Percentiles rank a stretch among this genome's conserved stretches.
phyloP scores from a whole-genome alignment of 2,113 vertebrate genomes.

The Microcebus lehilahytsara region DNA sequence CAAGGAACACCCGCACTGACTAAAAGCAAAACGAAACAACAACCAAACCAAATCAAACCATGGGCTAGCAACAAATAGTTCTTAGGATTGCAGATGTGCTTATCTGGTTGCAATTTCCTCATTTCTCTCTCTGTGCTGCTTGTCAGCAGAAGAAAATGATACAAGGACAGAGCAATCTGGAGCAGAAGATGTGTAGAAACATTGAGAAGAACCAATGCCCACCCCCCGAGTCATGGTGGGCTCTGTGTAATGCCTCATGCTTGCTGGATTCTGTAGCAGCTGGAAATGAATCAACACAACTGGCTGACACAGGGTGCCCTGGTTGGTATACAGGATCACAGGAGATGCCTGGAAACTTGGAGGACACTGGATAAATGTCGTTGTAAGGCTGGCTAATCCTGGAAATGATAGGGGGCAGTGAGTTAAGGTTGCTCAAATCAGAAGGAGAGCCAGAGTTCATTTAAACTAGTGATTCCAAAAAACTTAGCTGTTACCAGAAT shows the following conservation, averaged over 20 bases:
- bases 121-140: not conserved
- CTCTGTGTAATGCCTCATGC: rapidly evolving
- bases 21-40: not conserved
- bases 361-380: not conserved
- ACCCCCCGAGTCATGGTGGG: not conserved
- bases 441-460: not conserved
- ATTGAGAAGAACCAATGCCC: not conserved
- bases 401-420: not conserved
- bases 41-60: not conserved
- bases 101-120: not conserved
- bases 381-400: not conserved
- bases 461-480: not conserved
- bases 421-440: not conserved
- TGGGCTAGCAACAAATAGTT: not conserved
- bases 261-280: not conserved
- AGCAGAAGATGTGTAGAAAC: no score
- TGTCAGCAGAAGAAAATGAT: not conserved
- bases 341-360: not conserved
- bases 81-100: not conserved
- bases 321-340: not conserved
- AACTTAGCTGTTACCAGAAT: not conserved
- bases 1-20: not conserved
- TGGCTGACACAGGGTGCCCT: not conserved
- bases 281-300: not conserved
- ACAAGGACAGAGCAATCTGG: not conserved